Percentiles rank a stretch among this genome's conserved stretches.
These are phyloP conservation scores for Molossus alvarezi DNA, from an alignment of 2,797 vertebrate genomes.

Conservation along the genomic window DNA sequence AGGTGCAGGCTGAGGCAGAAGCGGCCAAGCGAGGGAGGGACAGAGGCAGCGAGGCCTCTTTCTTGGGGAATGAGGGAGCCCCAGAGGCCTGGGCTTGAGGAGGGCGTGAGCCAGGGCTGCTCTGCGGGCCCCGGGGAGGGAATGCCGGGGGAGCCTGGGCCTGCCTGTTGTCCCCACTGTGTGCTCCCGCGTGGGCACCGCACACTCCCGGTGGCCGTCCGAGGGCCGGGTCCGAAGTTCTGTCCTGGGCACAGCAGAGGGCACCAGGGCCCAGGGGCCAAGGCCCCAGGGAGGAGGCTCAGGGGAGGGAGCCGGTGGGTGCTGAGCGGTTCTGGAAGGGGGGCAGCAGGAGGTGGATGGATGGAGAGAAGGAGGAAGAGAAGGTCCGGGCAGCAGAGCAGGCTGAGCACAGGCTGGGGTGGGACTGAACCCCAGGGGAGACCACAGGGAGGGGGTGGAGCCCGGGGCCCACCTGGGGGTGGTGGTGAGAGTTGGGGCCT, in stretches of 20 bases:
- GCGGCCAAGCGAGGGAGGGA: neutral
- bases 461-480: neutral
- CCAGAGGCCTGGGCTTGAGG: neutral
- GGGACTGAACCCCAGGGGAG: neutral
- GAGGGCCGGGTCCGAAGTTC: neutral
- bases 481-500: neutral
- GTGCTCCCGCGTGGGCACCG: neutral
- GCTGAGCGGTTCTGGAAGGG: neutral
- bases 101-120: neutral
- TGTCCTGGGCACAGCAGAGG: neutral
- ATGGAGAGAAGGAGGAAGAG: neutral
- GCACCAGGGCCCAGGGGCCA: too few relatives aligned
- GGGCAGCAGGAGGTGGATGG: fast-evolving
- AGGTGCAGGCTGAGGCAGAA: neutral
- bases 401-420: neutral
- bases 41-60: neutral
- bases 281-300: neutral
- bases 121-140: neutral
- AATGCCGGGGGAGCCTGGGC: fast-evolving
- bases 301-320: neutral
- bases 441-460: neutral
- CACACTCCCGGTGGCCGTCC: fast-evolving
- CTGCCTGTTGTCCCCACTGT: fast-evolving
- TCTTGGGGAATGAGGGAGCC: fast-evolving
- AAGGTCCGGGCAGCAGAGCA: neutral